A percentile compares a stretch with the other conserved stretches of the same genome.
These are phyloP conservation scores for Monomorium pharaonis DNA, from an alignment of 1,140 invertebrate species.

Conservation along the genomic window DNA sequence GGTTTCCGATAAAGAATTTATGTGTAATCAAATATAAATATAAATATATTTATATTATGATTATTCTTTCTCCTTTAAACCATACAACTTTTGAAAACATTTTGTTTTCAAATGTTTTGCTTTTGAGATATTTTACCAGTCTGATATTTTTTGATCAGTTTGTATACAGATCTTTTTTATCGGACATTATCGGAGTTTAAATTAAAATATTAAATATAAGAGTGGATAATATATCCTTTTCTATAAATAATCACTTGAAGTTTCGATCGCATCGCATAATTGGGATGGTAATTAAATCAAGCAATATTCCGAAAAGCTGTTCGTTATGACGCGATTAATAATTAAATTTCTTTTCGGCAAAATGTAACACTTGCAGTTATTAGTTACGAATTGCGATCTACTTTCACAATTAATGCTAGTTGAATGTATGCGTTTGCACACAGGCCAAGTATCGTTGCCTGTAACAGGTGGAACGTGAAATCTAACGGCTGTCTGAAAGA, in stretches of 20 bases:
- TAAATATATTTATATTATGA: no score
- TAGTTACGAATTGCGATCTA: constrained; percentile 38
- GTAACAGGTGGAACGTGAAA: constrained; percentile 45
- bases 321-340: constrained; percentile 18
- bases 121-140: no score
- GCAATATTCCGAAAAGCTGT: constrained; percentile 14
- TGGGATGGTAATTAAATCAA: constrained; percentile 22
- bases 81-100: no score
- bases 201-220: background rate
- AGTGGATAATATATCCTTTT: background rate
- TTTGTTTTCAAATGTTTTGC: no score
- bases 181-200: no score
- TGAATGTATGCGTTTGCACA: background rate
- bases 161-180: no score
- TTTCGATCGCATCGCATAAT: background rate
- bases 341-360: constrained; percentile 13
- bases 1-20: background rate
- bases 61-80: no score
- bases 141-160: no score
- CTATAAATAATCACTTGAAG: background rate
- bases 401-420: constrained; percentile 41
- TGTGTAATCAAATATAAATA: no score
- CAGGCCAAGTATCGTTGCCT: background rate
- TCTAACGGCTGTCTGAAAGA: constrained; percentile 24
- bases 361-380: constrained; percentile 12